Evolutionary conservation across 1,140 invertebrate species (phyloP), one percentile per base, ranked within the genome.

Genomic region (Leptopilina boulardi): DNA sequence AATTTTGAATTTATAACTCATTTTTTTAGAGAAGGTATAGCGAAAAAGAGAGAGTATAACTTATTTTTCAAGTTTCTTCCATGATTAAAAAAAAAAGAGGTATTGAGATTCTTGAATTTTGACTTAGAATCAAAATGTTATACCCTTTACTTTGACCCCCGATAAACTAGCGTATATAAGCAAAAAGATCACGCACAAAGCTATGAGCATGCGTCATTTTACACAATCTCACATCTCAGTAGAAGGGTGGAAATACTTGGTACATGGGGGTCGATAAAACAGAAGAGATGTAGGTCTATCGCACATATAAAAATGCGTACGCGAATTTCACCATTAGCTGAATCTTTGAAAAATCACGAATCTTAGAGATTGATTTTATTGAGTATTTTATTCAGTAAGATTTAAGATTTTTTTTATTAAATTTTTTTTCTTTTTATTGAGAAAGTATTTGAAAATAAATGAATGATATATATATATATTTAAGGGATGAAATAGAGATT

Each of bases 131-230:
- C 54, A 85, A 85, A 89, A 38, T 38, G 34, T 85, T 85, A 89
- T 88, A 84, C 84, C 87, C 85, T 87, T n/a, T 83, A 82, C 86
- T 89, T 86, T 87, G 84, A 89, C 87, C 89, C 86, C 87, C 89
- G 89, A 90, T 89, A 85, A 86, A 91, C 90, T 91, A 89, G 86
- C 86, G 85, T 87, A 84, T n/a, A n/a, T 51, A 18, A 81, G 80
- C 78, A 82, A 83, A 84, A 79, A 81, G 76, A 66, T 83, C 77
- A 76, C 72, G 51, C 71, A 51, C 54, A 34, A 74, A 83, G 82
- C 74, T 89, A 38, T 38, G 88, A 89, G 88, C 89, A 89, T 85
- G 89, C 87, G 73, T 81, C 74, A 15, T 74, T 51, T 77, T 30
- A 77, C 75, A 81, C 79, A 76, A 76, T 77, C 77, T 83, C 78